phyloP scores from a whole-genome alignment of 1,140 invertebrate genomes.

The Aphis gossypii region DNA sequence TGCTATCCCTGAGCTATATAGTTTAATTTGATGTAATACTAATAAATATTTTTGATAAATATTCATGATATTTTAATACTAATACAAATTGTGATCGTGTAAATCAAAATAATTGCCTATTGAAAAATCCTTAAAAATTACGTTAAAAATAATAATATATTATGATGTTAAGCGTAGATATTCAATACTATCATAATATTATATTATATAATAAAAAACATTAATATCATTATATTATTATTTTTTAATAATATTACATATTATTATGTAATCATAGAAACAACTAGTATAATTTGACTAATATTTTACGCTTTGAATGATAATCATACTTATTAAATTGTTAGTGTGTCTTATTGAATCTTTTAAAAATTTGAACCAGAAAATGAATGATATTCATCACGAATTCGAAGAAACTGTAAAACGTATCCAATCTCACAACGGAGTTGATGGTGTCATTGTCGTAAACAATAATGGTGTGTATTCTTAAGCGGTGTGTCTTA shows the following conservation, averaged over 20 bases:
- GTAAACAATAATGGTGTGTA: conserved; percentile 85
- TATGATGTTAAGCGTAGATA: not conserved
- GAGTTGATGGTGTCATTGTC: conserved; percentile 94
- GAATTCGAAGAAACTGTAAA: conserved; percentile 99
- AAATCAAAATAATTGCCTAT: not conserved
- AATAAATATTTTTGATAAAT: no score
- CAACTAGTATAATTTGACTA: not conserved
- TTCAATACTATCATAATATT: no score
- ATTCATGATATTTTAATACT: no score
- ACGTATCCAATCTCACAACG: conserved; percentile 93
- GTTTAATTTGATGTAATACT: no score
- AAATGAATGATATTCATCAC: not conserved
- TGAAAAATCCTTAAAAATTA: not conserved
- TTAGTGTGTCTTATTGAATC: not conserved
- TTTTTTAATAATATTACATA: no score
- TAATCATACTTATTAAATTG: not conserved
- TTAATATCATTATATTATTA: no score
- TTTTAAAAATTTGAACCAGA: not conserved
- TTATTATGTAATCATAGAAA: not conserved
- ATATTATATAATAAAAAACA: no score
- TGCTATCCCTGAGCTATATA: no score
- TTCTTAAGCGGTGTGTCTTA: conserved; percentile 58
- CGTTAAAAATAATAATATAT: not conserved
- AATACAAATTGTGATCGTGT: not conserved
- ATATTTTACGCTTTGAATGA: not conserved